Percentiles rank a stretch among this genome's conserved stretches.
Evolutionary conservation across 2,888 invertebrate species (phyloP).

Genomic region (Myopa tessellatipennis): DNA sequence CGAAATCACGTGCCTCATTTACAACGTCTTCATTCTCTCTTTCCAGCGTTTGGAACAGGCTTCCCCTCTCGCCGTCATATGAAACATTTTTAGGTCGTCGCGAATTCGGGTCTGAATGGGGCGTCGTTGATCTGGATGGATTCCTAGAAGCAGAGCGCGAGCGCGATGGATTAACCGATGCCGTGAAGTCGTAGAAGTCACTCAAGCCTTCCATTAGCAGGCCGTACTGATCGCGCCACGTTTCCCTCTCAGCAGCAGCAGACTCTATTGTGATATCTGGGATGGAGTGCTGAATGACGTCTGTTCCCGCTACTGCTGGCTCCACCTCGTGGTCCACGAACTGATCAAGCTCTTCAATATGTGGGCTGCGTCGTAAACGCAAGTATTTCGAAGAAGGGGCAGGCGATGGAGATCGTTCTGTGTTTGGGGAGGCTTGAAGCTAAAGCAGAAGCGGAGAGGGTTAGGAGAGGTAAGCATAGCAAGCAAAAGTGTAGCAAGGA

Average conservation of each 20-base stretch:
- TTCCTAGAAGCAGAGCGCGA: constrained; percentile 58
- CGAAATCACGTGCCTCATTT: constrained; percentile 33
- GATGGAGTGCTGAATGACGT: constrained; percentile 32
- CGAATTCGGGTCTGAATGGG: constrained; percentile 29
- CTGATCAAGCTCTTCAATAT: constrained; percentile 62
- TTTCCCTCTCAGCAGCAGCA: constrained; percentile 57
- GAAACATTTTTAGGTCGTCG: constrained; percentile 56
- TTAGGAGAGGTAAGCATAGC: constrained; percentile 44
- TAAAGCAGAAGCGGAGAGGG: constrained; percentile 47
- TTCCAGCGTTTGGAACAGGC: not conserved
- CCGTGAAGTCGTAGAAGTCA: constrained; percentile 66
- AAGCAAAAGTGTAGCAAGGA: constrained; percentile 49
- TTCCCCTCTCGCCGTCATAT: constrained; percentile 47
- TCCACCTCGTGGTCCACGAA: constrained; percentile 61
- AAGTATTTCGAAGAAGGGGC: constrained; percentile 50
- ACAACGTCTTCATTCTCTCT: not conserved
- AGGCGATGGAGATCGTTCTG: constrained; percentile 53
- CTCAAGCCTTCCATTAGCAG: constrained; percentile 63
- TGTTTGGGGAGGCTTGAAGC: constrained; percentile 57
- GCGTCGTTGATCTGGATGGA: constrained; percentile 54
- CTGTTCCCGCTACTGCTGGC: not conserved
- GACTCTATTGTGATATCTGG: constrained; percentile 51
- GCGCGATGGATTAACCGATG: constrained; percentile 64
- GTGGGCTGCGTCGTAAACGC: constrained; percentile 63
- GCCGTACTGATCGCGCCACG: constrained; percentile 62